Percentiles rank a stretch among this genome's conserved stretches.
Conservation (phyloP, 2,888 invertebrate species). For the Thalpophila matura region DNA sequence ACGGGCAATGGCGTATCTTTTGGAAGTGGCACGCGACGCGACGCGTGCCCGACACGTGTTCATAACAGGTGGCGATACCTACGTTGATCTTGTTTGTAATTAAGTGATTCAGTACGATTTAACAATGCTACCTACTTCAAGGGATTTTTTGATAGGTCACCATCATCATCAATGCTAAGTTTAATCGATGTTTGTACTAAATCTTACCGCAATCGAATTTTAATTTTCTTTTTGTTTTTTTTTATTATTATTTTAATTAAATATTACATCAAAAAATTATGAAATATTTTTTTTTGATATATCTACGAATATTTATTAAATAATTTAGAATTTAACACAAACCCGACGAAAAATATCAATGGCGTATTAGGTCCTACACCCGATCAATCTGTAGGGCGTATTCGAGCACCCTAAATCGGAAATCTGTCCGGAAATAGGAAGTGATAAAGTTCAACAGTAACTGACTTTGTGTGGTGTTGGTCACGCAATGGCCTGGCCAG, state of each 20-base stretch:
- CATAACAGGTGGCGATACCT: slow-evolving; percentile 34
- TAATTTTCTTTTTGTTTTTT: too few species aligned
- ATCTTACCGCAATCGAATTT: too few species aligned
- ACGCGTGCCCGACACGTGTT: slow-evolving; percentile 47
- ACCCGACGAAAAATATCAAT: too few species aligned
- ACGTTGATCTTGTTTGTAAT: slow-evolving; percentile 11
- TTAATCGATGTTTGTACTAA: neutral
- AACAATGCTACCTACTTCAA: neutral
- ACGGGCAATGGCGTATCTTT: neutral
- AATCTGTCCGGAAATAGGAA: slow-evolving; percentile 85
- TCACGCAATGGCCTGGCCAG: slow-evolving; percentile 76
- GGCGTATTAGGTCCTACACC: neutral
- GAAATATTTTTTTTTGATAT: too few species aligned
- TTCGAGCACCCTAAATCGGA: slow-evolving; percentile 71
- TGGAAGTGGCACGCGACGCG: slow-evolving; percentile 18
- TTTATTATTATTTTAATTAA: too few species aligned
- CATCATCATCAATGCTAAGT: neutral
- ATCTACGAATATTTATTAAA: too few species aligned
- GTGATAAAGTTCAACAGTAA: slow-evolving; percentile 86
- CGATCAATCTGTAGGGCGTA: slow-evolving; percentile 39
- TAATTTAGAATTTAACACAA: neutral
- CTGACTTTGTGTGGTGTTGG: slow-evolving; percentile 82
- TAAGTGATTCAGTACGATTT: slow-evolving; percentile 26
- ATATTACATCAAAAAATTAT: too few species aligned
- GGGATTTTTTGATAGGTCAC: neutral